Conservation (phyloP, 1,140 invertebrate genomes). For the Bactericera cockerelli region DNA sequence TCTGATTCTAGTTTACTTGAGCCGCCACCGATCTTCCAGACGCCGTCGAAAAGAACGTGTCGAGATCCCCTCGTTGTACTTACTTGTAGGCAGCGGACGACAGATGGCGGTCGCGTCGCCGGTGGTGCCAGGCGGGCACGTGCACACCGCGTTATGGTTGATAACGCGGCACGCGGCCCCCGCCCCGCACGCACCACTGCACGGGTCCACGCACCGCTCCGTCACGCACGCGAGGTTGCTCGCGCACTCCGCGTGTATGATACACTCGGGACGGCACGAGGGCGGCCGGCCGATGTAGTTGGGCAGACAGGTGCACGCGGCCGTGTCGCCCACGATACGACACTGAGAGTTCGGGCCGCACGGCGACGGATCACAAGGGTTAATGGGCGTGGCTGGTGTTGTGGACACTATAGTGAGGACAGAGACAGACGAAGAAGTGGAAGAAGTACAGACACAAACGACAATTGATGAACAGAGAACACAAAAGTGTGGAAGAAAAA, state of each 20-base stretch:
- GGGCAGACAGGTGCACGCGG: conserved; percentile 36
- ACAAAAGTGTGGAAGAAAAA: too few species aligned
- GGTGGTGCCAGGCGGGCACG: conserved; percentile 38
- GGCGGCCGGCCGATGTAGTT: conserved; percentile 38
- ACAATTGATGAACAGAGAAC: too few species aligned
- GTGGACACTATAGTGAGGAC: conserved; percentile 22
- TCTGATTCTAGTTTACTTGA: too few species aligned
- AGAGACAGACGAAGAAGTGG: conserved; percentile 18
- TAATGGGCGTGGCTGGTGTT: conserved; percentile 21
- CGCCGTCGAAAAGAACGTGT: too few species aligned
- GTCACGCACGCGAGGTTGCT: conserved; percentile 34
- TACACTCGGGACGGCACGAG: conserved; percentile 37
- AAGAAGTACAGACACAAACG: neutral
- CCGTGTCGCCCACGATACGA: conserved; percentile 29
- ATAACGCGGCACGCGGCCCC: conserved; percentile 36
- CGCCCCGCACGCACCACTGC: conserved; percentile 37
- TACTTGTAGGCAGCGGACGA: conserved; percentile 22
- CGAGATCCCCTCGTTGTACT: conserved; percentile 1
- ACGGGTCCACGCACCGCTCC: conserved; percentile 36
- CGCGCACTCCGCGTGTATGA: conserved; percentile 35
- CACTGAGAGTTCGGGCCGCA: conserved; percentile 37
- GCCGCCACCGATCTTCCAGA: too few species aligned
- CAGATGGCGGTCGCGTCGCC: conserved; percentile 33
- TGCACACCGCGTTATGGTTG: conserved; percentile 39
- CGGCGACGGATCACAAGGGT: conserved; percentile 36